These are phyloP conservation scores for Sarcophaga peregrina DNA, from an alignment of 1,140 invertebrate species.

Conservation along the genomic window DNA sequence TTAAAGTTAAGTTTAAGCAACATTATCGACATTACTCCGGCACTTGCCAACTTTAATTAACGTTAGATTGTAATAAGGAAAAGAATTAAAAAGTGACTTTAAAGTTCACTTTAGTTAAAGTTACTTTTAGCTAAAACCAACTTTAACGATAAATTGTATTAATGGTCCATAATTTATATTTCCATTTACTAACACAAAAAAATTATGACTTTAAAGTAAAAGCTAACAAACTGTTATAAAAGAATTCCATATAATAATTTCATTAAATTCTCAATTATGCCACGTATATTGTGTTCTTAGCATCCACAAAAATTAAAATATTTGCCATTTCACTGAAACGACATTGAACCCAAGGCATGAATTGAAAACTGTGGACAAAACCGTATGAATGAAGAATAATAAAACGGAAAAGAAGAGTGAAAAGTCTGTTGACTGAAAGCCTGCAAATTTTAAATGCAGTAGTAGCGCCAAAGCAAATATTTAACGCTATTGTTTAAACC, in stretches of 20 bases:
- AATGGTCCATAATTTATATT: too few relatives aligned
- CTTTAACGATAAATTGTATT: too few relatives aligned
- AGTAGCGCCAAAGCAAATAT: background rate
- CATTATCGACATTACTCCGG: too few relatives aligned
- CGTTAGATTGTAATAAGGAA: too few relatives aligned
- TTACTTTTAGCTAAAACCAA: too few relatives aligned
- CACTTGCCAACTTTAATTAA: too few relatives aligned
- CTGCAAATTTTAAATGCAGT: background rate
- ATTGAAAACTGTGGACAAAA: background rate
- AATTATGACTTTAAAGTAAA: too few relatives aligned
- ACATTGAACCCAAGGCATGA: background rate
- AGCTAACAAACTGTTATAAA: too few relatives aligned
- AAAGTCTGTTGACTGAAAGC: constrained; percentile 3
- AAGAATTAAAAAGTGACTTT: too few relatives aligned
- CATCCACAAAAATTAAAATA: background rate
- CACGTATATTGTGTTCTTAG: background rate
- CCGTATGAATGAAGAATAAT: background rate
- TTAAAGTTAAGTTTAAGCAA: too few relatives aligned
- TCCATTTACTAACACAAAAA: too few relatives aligned
- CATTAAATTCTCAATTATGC: background rate
- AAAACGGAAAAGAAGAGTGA: background rate
- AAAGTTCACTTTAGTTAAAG: too few relatives aligned
- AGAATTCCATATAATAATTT: background rate
- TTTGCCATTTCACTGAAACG: background rate
- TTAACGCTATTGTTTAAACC: background rate